Evolutionary conservation across 2,888 invertebrate species (phyloP).

Genomic region (Diabrotica balteata): DNA sequence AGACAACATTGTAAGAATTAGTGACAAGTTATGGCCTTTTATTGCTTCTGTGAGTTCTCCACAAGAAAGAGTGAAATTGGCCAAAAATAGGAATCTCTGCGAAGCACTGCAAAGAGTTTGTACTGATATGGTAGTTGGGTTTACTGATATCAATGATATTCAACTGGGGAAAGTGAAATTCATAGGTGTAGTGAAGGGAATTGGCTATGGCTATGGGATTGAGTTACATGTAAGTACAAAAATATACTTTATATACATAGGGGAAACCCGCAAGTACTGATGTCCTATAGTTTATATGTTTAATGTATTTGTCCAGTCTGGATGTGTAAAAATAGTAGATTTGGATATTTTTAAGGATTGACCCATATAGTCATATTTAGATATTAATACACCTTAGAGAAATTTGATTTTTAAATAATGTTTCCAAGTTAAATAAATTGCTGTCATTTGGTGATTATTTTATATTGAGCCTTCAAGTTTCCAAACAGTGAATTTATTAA

Average conservation of each 20-base stretch:
- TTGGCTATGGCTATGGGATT: slow-evolving; percentile 66
- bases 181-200: slow-evolving; percentile 64
- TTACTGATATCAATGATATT: slow-evolving; percentile 52
- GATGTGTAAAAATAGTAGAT: no score
- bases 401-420: no score
- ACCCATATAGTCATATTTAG: no score
- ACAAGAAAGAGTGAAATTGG: slow-evolving; percentile 63
- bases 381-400: no score
- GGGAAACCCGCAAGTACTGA: not conserved
- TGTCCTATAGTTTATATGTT: no score
- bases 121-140: slow-evolving; percentile 58
- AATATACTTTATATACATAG: not conserved
- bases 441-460: no score
- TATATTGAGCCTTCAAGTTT: no score
- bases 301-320: no score
- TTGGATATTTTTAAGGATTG: no score
- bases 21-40: slow-evolving; percentile 62
- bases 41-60: slow-evolving; percentile 63
- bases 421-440: no score
- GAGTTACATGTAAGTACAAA: slow-evolving; percentile 63
- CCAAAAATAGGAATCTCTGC: slow-evolving; percentile 59
- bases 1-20: slow-evolving; percentile 49
- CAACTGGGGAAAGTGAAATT: slow-evolving; percentile 62
- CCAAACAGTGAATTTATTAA: no score
- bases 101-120: slow-evolving; percentile 58